phyloP scores from a whole-genome alignment of 1,140 invertebrate genomes.

The Popillia japonica region DNA sequence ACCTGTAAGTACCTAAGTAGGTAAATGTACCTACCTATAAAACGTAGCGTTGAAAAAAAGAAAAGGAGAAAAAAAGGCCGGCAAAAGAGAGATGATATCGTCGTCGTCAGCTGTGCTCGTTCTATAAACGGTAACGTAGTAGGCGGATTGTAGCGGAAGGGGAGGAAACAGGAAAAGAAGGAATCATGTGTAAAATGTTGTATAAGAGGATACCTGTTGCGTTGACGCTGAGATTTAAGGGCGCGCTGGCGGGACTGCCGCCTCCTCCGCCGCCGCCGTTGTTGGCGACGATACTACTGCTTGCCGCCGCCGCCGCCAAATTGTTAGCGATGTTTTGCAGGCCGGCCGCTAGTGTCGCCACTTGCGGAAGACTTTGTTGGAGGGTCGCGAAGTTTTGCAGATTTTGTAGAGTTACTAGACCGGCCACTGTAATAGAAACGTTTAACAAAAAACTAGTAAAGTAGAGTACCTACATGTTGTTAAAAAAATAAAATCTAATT shows the following conservation, averaged over 20 bases:
- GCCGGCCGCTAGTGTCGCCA: conserved; percentile 73
- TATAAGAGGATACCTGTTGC: conserved; percentile 62
- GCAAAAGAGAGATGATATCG: background rate
- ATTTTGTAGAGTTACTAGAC: conserved; percentile 78
- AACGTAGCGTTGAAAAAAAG: background rate
- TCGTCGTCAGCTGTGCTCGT: conserved; percentile 4
- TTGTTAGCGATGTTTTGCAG: conserved; percentile 74
- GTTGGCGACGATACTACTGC: conserved; percentile 70
- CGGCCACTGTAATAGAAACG: conserved; percentile 70
- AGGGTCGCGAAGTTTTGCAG: conserved; percentile 76
- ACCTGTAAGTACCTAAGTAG: too few relatives aligned
- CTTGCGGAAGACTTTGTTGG: conserved; percentile 73
- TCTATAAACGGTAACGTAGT: background rate
- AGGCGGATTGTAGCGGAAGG: background rate
- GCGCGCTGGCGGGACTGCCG: conserved; percentile 73
- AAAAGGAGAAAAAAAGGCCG: background rate
- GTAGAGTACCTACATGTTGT: too few relatives aligned
- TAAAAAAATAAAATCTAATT: too few relatives aligned
- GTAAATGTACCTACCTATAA: too few relatives aligned
- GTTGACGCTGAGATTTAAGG: conserved; percentile 81
- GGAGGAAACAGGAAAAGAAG: background rate
- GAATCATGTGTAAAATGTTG: conserved; percentile 11
- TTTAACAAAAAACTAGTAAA: background rate
- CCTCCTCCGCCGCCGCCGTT: conserved; percentile 65
- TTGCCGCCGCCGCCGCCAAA: conserved; percentile 61